phyloP scores from a whole-genome alignment of 2,113 vertebrate species.

The Athene cunicularia region DNA sequence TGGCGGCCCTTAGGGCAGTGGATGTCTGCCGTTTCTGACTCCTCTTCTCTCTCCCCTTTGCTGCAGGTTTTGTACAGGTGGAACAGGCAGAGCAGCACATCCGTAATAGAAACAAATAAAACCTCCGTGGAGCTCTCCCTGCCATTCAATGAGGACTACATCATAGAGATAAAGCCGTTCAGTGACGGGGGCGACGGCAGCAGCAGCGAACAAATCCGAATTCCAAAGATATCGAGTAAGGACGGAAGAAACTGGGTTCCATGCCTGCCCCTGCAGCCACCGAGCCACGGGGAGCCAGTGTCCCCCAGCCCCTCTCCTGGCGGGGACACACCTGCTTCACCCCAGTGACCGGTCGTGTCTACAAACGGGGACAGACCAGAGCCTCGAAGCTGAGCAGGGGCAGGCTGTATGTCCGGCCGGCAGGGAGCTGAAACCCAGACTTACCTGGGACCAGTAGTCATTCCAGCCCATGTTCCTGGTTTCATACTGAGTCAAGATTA shows the following conservation, averaged over 20 bases:
- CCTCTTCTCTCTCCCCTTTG: not conserved
- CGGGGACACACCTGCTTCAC: not conserved
- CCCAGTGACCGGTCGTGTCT: rapidly evolving
- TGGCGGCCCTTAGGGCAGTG: rapidly evolving
- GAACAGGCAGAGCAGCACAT: constrained; percentile 87
- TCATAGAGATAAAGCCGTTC: constrained; percentile 93
- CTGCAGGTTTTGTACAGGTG: constrained; percentile 91
- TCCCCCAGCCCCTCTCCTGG: not conserved
- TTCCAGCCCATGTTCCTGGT: rapidly evolving
- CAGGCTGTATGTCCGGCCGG: not conserved
- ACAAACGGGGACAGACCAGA: rapidly evolving
- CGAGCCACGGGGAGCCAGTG: rapidly evolving
- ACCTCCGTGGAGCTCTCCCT: constrained; percentile 94
- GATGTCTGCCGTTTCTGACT: not conserved
- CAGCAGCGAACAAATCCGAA: constrained; percentile 93
- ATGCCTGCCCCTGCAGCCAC: too few relatives aligned
- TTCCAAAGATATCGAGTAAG: constrained; percentile 88
- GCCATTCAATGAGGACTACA: constrained; percentile 92
- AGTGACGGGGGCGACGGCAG: constrained; percentile 96
- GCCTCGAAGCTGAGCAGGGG: not conserved
- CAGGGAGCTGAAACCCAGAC: not conserved
- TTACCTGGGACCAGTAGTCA: rapidly evolving
- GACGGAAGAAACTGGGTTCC: not conserved
- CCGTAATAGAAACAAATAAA: constrained; percentile 92
- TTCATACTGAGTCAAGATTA: not conserved